Evolutionary conservation across 2,113 vertebrate species (phyloP).

Genomic region (Phylloscopus trochiloides): DNA sequence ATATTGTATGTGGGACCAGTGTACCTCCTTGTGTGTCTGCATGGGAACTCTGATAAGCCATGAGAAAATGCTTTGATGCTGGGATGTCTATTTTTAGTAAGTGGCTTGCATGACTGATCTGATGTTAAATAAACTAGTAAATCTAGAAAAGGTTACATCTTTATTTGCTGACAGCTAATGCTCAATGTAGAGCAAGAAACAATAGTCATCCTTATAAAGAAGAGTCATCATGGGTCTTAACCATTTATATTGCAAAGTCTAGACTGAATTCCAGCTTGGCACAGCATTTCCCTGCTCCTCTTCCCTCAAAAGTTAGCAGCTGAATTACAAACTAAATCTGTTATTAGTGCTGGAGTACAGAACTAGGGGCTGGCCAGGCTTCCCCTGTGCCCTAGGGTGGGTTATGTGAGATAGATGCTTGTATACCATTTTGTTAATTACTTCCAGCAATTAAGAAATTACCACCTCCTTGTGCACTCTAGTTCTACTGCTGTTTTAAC

Average conservation of each 20-base stretch:
- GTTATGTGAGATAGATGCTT: background rate
- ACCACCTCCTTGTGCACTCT: background rate
- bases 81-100: conserved; percentile 31
- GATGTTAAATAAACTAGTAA: conserved; percentile 66
- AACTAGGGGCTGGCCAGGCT: background rate
- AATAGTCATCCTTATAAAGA: background rate
- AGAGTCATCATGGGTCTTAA: background rate
- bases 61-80: background rate
- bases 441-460: background rate
- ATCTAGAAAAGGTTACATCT: conserved; percentile 5
- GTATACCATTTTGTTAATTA: background rate
- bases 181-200: background rate
- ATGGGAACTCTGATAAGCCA: background rate
- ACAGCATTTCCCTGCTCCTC: background rate
- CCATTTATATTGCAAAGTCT: background rate
- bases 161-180: conserved; percentile 13
- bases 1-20: background rate
- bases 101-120: conserved; percentile 55
- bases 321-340: background rate
- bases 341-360: background rate
- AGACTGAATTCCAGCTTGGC: background rate
- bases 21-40: conserved; percentile 1
- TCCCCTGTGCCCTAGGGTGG: fast-evolving
- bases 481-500: background rate
- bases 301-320: background rate